phyloP scores from a whole-genome alignment of 2,113 vertebrate genomes.

The Synodontis membranacea region DNA sequence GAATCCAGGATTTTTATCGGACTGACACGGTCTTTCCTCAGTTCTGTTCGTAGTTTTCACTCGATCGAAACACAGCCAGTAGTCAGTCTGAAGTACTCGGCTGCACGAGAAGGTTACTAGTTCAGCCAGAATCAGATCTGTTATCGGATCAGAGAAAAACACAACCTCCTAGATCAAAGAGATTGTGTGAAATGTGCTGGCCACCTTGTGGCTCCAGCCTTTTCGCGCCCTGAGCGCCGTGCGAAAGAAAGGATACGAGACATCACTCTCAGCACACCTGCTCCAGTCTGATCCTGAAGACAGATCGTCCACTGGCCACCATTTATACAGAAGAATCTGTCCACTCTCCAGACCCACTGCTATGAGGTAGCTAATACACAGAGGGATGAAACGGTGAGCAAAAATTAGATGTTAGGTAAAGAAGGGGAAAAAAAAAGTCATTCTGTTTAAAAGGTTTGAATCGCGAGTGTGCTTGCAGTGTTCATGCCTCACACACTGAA shows the following conservation, averaged over 20 bases:
- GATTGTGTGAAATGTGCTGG: conserved; percentile 23
- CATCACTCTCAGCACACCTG: conserved; percentile 71
- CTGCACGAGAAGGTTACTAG: conserved; percentile 24
- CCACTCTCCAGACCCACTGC: conserved; percentile 88
- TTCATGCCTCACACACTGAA: not conserved
- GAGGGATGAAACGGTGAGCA: not conserved
- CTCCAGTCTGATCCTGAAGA: conserved; percentile 78
- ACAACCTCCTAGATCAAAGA: conserved; percentile 10
- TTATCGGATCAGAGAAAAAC: conserved; percentile 28
- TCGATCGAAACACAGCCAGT: not conserved
- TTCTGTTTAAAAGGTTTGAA: not conserved
- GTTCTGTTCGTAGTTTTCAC: not conserved
- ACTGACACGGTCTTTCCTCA: not conserved
- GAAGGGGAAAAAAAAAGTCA: not conserved
- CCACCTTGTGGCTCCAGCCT: not conserved
- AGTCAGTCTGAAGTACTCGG: not conserved
- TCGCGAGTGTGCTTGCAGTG: not conserved
- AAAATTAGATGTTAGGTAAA: not conserved
- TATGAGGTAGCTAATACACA: conserved; percentile 78
- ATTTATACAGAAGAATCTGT: conserved; percentile 82
- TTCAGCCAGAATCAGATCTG: not conserved
- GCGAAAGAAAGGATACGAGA: conserved; percentile 76
- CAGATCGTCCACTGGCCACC: conserved; percentile 74
- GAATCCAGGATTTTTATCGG: not conserved
- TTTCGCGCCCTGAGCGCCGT: not conserved